A percentile compares a stretch with the other conserved stretches of the same genome.
These are phyloP conservation scores for Remorina albescens DNA, from an alignment of 2,797 vertebrate species.

Conservation along the genomic window DNA sequence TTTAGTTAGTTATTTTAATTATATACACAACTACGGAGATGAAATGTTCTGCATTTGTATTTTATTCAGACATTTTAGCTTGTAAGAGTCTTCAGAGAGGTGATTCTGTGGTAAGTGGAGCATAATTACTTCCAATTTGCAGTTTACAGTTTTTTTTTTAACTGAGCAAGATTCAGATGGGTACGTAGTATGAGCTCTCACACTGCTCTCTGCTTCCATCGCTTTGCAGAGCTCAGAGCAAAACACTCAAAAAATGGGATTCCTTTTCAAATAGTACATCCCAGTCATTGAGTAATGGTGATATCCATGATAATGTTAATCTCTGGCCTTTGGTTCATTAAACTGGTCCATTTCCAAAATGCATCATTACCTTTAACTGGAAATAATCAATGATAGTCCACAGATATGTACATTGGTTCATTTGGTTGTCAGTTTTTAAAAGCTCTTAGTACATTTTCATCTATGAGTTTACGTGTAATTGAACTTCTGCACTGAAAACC, in stretches of 20 bases:
- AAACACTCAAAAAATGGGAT: constrained; percentile 32
- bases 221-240: constrained; percentile 36
- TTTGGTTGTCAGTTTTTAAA: constrained; percentile 16
- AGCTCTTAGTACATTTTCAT: constrained; percentile 13
- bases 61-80: constrained; percentile 62
- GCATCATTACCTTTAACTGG: constrained; percentile 33
- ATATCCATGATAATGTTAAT: constrained; percentile 28
- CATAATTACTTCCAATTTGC: constrained; percentile 75
- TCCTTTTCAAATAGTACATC: constrained; percentile 18
- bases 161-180: constrained; percentile 62
- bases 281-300: constrained; percentile 21
- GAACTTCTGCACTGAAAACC: constrained; percentile 27
- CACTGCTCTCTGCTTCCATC: constrained; percentile 43
- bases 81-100: constrained; percentile 66
- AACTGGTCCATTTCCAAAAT: constrained; percentile 25
- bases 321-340: constrained; percentile 25
- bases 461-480: constrained; percentile 26
- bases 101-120: constrained; percentile 69
- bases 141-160: constrained; percentile 63
- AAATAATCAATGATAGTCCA: constrained; percentile 34
- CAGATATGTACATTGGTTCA: background rate
- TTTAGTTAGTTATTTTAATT: constrained; percentile 50
- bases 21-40: constrained; percentile 56
- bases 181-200: constrained; percentile 33
- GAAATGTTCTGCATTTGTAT: constrained; percentile 46